These are phyloP conservation scores for Gymnocypris eckloni DNA, from an alignment of 2,797 vertebrate genomes.

Conservation along the genomic window DNA sequence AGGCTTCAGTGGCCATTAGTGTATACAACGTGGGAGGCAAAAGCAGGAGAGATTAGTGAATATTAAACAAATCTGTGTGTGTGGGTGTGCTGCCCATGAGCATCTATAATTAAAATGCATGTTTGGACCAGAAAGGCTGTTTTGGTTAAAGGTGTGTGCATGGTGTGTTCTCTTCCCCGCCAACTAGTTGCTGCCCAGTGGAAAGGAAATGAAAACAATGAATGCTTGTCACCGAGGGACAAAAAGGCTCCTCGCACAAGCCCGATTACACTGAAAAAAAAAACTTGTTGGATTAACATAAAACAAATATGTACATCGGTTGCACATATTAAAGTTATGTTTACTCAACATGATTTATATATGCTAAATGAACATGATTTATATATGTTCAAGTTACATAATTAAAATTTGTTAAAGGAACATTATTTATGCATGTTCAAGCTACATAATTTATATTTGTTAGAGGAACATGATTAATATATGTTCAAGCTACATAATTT, in stretches of 20 bases:
- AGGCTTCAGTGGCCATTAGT: slow-evolving; percentile 36
- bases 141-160: slow-evolving; percentile 33
- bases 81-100: slow-evolving; percentile 28
- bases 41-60: slow-evolving; percentile 49
- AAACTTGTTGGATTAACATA: no score
- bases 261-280: neutral
- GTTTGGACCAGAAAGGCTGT: slow-evolving; percentile 37
- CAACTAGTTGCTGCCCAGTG: slow-evolving; percentile 41
- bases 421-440: no score
- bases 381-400: no score
- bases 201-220: slow-evolving; percentile 26
- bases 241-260: slow-evolving; percentile 12
- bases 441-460: no score
- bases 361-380: no score
- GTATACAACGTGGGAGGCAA: slow-evolving; percentile 43
- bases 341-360: no score
- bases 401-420: no score
- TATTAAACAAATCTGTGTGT: slow-evolving; percentile 42
- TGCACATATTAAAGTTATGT: no score
- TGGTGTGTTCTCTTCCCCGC: slow-evolving; percentile 7
- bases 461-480: no score
- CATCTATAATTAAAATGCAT: slow-evolving; percentile 48
- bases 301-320: no score
- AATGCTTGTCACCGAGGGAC: neutral
- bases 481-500: no score